These are phyloP conservation scores for Vespertilio murinus DNA, from an alignment of 2,797 vertebrate genomes.

Conservation along the genomic window DNA sequence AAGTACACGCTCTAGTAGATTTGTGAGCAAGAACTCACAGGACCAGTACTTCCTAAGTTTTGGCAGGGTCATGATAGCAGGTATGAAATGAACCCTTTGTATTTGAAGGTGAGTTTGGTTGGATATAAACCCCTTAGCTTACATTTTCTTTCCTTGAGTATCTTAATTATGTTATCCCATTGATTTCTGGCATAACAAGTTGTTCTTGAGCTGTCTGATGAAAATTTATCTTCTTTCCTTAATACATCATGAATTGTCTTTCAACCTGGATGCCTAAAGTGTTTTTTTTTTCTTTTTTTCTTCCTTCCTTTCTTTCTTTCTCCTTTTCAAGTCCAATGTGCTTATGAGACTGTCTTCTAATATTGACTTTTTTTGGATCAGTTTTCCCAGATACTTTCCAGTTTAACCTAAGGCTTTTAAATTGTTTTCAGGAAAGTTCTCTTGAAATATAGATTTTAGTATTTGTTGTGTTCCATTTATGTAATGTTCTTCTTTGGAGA, in stretches of 20 bases:
- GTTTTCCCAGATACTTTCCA: constrained; percentile 39
- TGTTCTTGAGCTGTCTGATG: background rate
- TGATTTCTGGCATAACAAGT: background rate
- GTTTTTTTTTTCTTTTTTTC: background rate
- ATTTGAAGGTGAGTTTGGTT: background rate
- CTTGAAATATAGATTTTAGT: background rate
- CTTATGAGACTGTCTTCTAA: background rate
- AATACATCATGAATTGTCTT: background rate
- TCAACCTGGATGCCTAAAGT: background rate
- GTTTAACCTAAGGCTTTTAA: background rate
- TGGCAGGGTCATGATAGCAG: background rate
- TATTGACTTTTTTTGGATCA: background rate
- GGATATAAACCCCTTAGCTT: background rate
- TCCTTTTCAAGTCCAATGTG: background rate
- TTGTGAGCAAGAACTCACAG: background rate
- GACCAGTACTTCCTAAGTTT: background rate
- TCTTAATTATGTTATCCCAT: background rate
- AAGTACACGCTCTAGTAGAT: background rate
- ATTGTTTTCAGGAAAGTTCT: background rate
- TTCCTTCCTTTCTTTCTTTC: too few species aligned
- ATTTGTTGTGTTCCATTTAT: background rate
- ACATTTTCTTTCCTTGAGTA: background rate
- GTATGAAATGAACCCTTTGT: background rate
- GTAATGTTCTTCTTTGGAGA: background rate
- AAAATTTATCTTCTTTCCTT: constrained; percentile 26